Conservation (phyloP, 2,888 invertebrate genomes). For the Scaptodrosophila latifasciaeformis region DNA sequence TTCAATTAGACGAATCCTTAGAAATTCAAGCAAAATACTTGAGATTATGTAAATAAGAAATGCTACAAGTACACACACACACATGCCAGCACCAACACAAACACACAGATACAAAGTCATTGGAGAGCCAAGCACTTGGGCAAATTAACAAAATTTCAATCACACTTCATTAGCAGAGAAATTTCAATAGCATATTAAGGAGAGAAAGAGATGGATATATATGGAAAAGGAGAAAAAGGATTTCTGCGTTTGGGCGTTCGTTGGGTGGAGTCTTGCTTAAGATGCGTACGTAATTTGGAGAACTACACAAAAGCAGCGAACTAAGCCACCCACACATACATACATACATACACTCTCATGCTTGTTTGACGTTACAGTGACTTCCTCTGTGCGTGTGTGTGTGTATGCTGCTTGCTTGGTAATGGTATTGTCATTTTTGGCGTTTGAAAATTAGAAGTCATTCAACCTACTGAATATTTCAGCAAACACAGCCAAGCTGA, state of each 20-base stretch:
- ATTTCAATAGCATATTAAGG: constrained; percentile 37
- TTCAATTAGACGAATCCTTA: constrained; percentile 40
- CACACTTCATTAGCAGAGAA: constrained; percentile 67
- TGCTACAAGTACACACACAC: constrained; percentile 25
- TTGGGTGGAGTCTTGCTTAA: too few species aligned
- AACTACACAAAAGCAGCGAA: not conserved
- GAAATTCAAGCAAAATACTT: constrained; percentile 32
- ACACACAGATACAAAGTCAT: not conserved
- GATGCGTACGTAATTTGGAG: too few species aligned
- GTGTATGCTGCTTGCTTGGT: too few species aligned
- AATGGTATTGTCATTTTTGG: too few species aligned
- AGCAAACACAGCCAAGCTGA: constrained; percentile 2
- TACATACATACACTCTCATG: not conserved
- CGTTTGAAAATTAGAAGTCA: constrained; percentile 20
- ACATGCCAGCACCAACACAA: not conserved
- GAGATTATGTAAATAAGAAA: constrained; percentile 43
- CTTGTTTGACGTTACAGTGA: too few species aligned
- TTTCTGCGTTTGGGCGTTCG: too few species aligned
- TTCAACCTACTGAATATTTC: constrained; percentile 18
- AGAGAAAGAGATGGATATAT: not conserved
- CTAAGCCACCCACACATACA: not conserved
- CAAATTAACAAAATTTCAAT: constrained; percentile 70
- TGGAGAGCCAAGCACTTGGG: constrained; percentile 46
- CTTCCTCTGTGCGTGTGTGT: too few species aligned
- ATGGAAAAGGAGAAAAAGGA: too few species aligned